Evolutionary conservation across 2,888 invertebrate species (phyloP).

Genomic region (Rotaria socialis): DNA sequence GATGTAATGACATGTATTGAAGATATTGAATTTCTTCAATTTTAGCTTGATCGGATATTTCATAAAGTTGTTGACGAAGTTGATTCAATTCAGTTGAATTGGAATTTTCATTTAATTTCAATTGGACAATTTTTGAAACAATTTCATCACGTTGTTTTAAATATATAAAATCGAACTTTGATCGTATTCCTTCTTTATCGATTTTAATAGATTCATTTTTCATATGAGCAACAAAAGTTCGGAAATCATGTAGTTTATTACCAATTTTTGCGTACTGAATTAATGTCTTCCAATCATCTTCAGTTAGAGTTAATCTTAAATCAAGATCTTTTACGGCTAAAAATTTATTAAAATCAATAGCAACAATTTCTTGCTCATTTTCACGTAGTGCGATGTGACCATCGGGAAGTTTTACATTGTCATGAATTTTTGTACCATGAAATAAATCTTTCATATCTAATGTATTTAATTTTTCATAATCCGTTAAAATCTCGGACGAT

Average conservation of each 20-base stretch:
- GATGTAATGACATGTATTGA: no score
- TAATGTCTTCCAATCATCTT: constrained; percentile 2
- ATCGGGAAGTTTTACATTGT: no score
- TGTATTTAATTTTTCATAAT: no score
- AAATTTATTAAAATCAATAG: neutral
- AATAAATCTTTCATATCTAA: no score
- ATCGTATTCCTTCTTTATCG: neutral
- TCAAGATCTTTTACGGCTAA: neutral
- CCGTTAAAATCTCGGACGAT: no score
- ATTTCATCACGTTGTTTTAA: neutral
- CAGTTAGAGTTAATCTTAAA: neutral
- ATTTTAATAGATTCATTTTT: neutral
- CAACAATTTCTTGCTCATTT: neutral
- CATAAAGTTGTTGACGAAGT: no score
- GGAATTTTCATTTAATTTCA: neutral
- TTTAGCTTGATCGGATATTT: no score
- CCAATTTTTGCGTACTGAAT: constrained; percentile 12
- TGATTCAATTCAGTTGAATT: neutral
- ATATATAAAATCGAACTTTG: neutral
- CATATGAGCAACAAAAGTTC: neutral
- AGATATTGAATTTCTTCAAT: no score
- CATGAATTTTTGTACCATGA: no score
- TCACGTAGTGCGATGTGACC: no score
- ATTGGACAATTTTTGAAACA: neutral
- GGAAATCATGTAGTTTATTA: neutral